phyloP scores from a whole-genome alignment of 64 coral and sea anemone species.

The Acropora yongei region DNA sequence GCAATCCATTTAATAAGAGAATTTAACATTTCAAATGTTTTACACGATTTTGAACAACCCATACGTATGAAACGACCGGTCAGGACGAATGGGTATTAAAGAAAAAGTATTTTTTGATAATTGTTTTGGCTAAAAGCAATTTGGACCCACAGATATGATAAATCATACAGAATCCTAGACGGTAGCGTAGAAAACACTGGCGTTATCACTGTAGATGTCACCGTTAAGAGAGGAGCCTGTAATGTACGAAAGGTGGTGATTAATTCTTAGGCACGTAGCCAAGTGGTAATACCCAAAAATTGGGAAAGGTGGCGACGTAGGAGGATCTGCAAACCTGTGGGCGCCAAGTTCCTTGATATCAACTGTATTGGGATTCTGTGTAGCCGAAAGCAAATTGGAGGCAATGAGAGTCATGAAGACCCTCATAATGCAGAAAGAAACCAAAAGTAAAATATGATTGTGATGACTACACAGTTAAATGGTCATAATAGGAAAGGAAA shows the following conservation, averaged over 20 bases:
- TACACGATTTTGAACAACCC: conserved; percentile 35
- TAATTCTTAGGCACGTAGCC: conserved; percentile 1
- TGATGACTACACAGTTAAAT: not conserved
- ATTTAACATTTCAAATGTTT: conserved; percentile 38
- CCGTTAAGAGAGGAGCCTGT: conserved; percentile 28
- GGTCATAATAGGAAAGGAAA: not conserved
- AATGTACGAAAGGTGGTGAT: conserved; percentile 38
- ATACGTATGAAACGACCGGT: not conserved
- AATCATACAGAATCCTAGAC: conserved; percentile 19
- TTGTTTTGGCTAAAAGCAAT: conserved; percentile 62
- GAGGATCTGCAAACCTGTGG: no score
- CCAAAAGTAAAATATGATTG: not conserved
- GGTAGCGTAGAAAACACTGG: conserved; percentile 10
- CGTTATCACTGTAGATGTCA: not conserved
- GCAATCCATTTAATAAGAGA: not conserved
- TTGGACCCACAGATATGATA: conserved; percentile 30
- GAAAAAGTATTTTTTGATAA: conserved; percentile 30
- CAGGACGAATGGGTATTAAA: no score
- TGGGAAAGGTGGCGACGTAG: no score
- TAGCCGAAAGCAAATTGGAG: conserved; percentile 37
- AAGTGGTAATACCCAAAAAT: not conserved
- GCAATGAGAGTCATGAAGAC: conserved; percentile 18
- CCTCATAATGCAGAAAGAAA: conserved; percentile 37
- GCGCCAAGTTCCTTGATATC: no score
- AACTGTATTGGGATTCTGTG: conserved; percentile 10